Base-by-base conservation (phyloP, 2,113 vertebrate genomes). In the Myocastor coypus region DNA sequence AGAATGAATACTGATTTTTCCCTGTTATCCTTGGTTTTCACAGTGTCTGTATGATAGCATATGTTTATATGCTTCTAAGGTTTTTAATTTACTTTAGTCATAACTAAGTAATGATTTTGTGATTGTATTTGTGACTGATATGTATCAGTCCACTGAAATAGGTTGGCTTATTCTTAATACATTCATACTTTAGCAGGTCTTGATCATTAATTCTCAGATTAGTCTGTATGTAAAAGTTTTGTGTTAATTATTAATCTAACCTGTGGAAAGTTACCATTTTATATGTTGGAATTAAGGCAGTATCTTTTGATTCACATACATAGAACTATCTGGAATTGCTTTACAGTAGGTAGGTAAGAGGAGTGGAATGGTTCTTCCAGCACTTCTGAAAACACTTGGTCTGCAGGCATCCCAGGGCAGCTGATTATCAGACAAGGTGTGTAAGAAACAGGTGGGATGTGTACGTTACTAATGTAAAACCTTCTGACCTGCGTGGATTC, bases 361-460 rank as follows among this genome's bases (percentile, higher is more conserved):
- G 14, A 28, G 55, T n/a, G 34, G 63, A 96, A n/a, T 71, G 95
- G n/a, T 95, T 88, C n/a, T 95, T 94, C 94, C 81, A 97, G 86
- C 50, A 94, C 34, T 40, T 50, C 55, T 88, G 52, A 57, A 57
- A 57, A 57, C 16, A 5, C 28, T 71, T 19, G 32, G 30, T 28
- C 4, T 84, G 52, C 73, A 78, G 68, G 82, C 22, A 71, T 68
- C 32, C 20, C 11, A 30, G 46, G 42, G 4, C 4, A 75, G 73
- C 69, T 42, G 42, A 50, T 89, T 83, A 61, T 86, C 80, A 91
- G 64, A 91, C 26, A 83, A 40, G 87, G 55, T 4, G 2, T 71
- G 34, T 85, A 55, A 34, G 8, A 78, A 63, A 20, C 10, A 61
- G 71, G 13, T 77, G 6, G 50, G 59, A 37, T 63, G 17, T 22